Evolutionary conservation across 2,797 vertebrate species (phyloP).

Genomic region (Gobionotothen gibberifrons): DNA sequence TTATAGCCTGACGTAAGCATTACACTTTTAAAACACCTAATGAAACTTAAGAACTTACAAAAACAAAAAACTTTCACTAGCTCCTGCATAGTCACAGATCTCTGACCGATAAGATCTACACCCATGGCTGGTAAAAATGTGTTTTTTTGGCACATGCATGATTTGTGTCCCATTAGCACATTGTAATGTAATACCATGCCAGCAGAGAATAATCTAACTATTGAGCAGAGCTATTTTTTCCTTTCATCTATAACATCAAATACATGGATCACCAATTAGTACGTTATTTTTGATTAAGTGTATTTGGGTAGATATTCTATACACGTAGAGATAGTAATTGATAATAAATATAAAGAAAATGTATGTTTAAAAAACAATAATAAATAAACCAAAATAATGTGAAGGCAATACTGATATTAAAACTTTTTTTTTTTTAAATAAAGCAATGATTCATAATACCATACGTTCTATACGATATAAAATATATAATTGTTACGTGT

Average conservation of each 20-base stretch:
- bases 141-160: neutral
- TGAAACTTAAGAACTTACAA: neutral
- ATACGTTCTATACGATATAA: too few species aligned
- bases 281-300: neutral
- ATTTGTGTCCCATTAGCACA: neutral
- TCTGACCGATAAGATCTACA: neutral
- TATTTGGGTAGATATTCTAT: too few species aligned
- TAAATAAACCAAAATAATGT: too few species aligned
- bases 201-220: neutral
- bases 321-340: too few species aligned
- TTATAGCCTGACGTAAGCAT: neutral
- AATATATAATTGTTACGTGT: too few species aligned
- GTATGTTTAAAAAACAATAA: too few species aligned
- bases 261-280: too few species aligned
- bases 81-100: neutral
- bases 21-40: neutral
- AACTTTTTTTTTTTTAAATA: too few species aligned
- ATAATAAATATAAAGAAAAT: too few species aligned
- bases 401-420: too few species aligned
- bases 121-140: neutral
- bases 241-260: conserved; percentile 15
- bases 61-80: neutral
- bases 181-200: neutral
- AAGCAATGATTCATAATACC: too few species aligned
- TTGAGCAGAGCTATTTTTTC: neutral